A percentile compares a stretch with the other conserved stretches of the same genome.
Conservation (phyloP, 2,113 vertebrate genomes). For the Atlantisia rogersi region DNA sequence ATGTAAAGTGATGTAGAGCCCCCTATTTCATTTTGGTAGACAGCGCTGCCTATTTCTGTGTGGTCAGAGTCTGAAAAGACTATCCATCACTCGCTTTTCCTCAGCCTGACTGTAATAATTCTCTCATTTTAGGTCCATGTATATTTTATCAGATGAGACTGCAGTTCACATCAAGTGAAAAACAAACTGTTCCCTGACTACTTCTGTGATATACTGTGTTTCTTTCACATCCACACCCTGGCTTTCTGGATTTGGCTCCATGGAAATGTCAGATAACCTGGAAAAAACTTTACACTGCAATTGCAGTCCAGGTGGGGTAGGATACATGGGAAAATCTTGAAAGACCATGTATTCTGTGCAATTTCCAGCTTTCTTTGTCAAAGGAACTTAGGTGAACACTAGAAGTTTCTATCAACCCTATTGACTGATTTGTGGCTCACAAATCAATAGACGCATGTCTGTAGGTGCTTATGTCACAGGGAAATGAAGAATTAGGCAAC, state of each 20-base stretch:
- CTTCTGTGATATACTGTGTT: background rate
- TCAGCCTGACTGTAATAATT: background rate
- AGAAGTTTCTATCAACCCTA: background rate
- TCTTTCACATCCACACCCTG: background rate
- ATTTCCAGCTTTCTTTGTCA: background rate
- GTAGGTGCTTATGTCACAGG: background rate
- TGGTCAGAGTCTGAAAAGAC: background rate
- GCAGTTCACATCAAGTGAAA: background rate
- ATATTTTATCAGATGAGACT: background rate
- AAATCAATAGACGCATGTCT: background rate
- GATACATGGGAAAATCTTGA: background rate
- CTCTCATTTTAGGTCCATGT: background rate
- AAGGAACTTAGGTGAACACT: background rate
- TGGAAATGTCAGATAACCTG: background rate
- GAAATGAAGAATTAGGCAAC: background rate
- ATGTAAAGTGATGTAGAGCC: background rate
- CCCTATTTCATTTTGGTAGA: background rate
- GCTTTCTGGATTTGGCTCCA: background rate
- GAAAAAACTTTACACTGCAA: background rate
- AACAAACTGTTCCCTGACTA: background rate
- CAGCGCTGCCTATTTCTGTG: background rate
- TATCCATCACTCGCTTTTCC: background rate
- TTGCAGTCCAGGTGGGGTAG: background rate
- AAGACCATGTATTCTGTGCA: background rate
- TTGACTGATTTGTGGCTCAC: background rate